Evolutionary conservation across 2,797 vertebrate species (phyloP).

Genomic region (Prionace glauca): DNA sequence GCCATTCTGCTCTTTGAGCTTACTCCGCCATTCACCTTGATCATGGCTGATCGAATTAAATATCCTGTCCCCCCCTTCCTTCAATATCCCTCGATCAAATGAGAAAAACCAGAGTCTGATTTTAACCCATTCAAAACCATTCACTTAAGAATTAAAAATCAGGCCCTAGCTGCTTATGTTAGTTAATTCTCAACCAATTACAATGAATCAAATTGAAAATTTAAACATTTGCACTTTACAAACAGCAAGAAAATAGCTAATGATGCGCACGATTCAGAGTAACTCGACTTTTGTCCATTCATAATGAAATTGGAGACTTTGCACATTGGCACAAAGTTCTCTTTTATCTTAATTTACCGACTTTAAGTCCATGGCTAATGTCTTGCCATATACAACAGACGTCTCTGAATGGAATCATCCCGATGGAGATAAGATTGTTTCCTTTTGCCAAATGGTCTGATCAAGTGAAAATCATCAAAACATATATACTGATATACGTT

Average conservation of each 20-base stretch:
- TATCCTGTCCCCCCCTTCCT: no score
- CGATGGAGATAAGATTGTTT: neutral
- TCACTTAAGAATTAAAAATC: no score
- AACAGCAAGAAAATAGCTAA: neutral
- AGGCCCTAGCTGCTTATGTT: neutral
- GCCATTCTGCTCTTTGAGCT: no score
- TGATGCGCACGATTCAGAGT: neutral
- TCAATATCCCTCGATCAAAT: no score
- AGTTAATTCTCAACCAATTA: neutral
- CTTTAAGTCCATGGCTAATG: neutral
- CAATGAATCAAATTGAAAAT: conserved; percentile 10
- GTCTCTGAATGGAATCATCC: neutral
- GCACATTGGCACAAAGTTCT: neutral
- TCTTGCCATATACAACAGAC: neutral
- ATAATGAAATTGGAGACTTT: conserved; percentile 7
- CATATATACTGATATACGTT: neutral
- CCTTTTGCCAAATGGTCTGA: neutral
- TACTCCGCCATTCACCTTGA: no score
- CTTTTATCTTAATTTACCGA: conserved; percentile 13
- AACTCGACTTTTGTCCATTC: neutral
- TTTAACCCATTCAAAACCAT: no score
- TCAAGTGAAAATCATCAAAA: neutral
- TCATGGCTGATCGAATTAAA: no score
- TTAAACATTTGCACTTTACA: neutral
- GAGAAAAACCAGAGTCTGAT: no score